Evolutionary conservation across 2,797 vertebrate species (phyloP).

Genomic region (Pithecia hirsuta): DNA sequence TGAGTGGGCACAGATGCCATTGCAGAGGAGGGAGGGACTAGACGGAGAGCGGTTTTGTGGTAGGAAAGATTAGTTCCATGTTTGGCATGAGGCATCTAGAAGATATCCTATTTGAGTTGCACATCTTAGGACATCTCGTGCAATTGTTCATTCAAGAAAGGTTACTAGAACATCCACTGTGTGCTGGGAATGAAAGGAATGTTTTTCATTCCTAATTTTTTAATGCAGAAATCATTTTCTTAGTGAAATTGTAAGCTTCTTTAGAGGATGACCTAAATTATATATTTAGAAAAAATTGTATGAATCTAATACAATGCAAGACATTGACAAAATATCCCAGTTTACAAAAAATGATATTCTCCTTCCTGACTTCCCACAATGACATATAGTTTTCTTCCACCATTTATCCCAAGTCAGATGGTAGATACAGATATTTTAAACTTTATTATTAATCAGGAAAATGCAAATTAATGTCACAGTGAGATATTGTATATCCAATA

Average conservation of each 20-base stretch:
- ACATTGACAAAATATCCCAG: neutral
- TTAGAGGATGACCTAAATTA: conserved; percentile 34
- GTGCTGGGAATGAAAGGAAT: neutral
- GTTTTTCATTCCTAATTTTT: neutral
- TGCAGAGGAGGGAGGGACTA: neutral
- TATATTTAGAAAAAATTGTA: neutral
- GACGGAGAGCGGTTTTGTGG: neutral
- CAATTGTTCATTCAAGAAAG: conserved; percentile 9
- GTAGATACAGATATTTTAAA: neutral
- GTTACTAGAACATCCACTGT: neutral
- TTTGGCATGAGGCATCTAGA: neutral
- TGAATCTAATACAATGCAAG: neutral
- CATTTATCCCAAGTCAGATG: neutral
- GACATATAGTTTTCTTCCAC: neutral
- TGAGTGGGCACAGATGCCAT: neutral
- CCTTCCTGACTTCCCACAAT: neutral
- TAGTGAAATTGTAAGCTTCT: neutral
- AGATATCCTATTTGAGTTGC: neutral
- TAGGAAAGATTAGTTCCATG: neutral
- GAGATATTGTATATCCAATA: neutral
- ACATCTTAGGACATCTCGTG: neutral
- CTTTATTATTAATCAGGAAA: neutral
- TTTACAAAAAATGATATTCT: neutral
- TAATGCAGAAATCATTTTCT: conserved; percentile 13
- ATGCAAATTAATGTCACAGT: neutral